A percentile compares a stretch with the other conserved stretches of the same genome.
Evolutionary conservation across 2,888 invertebrate species (phyloP).

Genomic region (Oscheius onirici): DNA sequence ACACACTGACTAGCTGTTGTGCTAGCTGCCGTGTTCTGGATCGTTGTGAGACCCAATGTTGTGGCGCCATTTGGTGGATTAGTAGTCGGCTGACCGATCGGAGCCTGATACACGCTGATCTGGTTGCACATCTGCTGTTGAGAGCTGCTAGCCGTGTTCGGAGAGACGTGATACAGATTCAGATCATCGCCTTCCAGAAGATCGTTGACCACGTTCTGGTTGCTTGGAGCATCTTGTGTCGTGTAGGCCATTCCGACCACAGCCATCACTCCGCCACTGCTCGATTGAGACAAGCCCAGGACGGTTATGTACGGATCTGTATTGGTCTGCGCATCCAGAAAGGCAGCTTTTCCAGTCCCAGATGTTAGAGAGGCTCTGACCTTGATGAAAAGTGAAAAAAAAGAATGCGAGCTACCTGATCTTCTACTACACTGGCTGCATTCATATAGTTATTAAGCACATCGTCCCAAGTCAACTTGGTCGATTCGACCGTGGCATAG

Average conservation of each 20-base stretch:
- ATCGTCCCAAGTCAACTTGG: slow-evolving; percentile 4
- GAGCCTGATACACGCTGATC: background rate
- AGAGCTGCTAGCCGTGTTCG: background rate
- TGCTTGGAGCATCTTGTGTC: slow-evolving; percentile 3
- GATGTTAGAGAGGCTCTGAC: background rate
- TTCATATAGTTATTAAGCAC: slow-evolving; percentile 1
- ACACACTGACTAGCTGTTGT: background rate
- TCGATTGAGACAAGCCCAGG: slow-evolving; percentile 13
- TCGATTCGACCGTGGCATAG: slow-evolving; percentile 25
- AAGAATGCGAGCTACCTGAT: slow-evolving; percentile 8
- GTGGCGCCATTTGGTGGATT: background rate
- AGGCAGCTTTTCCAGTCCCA: background rate
- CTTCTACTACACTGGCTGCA: background rate
- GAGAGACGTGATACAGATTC: background rate
- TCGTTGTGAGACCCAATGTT: background rate
- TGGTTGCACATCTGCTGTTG: background rate
- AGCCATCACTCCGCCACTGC: slow-evolving; percentile 16
- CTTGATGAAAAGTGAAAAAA: background rate
- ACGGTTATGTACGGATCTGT: slow-evolving; percentile 13
- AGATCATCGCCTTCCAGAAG: background rate
- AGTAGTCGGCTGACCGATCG: background rate
- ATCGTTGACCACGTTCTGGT: background rate
- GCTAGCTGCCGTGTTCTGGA: background rate
- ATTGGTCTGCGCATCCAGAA: background rate
- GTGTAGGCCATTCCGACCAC: slow-evolving; percentile 27